Conservation (phyloP, 2,888 invertebrate genomes). For the Bombylius major region DNA sequence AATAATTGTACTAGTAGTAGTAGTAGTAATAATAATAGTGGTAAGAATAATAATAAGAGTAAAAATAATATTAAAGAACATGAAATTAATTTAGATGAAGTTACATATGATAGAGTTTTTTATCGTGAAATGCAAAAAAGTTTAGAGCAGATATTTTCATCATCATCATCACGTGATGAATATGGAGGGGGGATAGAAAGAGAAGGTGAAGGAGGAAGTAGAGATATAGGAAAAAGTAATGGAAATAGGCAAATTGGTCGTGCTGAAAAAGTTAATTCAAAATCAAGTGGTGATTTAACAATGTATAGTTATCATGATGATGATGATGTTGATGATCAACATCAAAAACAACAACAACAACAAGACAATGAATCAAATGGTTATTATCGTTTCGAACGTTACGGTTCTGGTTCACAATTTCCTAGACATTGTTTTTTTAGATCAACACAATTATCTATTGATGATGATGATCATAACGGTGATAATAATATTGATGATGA, state of each 20-base stretch:
- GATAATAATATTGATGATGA: slow-evolving; percentile 6
- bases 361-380: slow-evolving; percentile 2
- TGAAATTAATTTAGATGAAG: slow-evolving; percentile 21
- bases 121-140: slow-evolving; percentile 30
- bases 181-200: not conserved
- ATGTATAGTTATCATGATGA: slow-evolving; percentile 26
- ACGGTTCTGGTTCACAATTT: slow-evolving; percentile 35
- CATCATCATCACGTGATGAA: not conserved
- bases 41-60: not conserved
- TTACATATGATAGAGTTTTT: slow-evolving; percentile 34
- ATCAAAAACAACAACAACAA: slow-evolving; percentile 14
- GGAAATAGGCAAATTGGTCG: slow-evolving; percentile 9
- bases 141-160: slow-evolving; percentile 29
- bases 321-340: slow-evolving; percentile 13
- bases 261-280: slow-evolving; percentile 29
- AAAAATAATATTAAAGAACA: not conserved
- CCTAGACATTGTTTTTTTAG: slow-evolving; percentile 33
- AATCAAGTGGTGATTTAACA: slow-evolving; percentile 34
- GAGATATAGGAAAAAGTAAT: not conserved
- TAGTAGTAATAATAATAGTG: not conserved
- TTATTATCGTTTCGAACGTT: slow-evolving; percentile 27
- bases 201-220: not conserved
- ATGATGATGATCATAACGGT: slow-evolving; percentile 14
- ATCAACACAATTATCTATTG: slow-evolving; percentile 21
- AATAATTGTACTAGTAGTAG: not conserved